Base-by-base conservation (phyloP, 92 coral and sea anemone genomes). In the Porites rus region DNA sequence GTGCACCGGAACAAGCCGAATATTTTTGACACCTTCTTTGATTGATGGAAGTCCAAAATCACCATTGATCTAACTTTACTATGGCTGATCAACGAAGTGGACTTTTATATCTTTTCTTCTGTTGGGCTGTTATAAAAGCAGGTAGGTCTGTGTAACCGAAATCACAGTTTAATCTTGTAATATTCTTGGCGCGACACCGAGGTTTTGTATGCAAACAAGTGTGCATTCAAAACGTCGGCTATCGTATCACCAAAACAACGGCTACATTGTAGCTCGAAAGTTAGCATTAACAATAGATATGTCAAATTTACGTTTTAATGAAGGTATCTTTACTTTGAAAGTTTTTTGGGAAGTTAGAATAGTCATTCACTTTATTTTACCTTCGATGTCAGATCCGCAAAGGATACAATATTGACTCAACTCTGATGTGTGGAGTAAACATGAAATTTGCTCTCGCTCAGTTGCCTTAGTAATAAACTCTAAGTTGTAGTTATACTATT, bases 51-150 rank as follows among this genome's bases (percentile, higher is more conserved):
- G 50, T 24, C 17, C 19, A 14, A 58, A 56, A 43, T 17, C 51
- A 6, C 78, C 72, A 59, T 62, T 72, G 62, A 82, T 73, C 52
- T 38, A 54, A 28, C n/a, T 69, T 81, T 83, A 74, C 74, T 83
- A 83, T 83, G 87, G 65, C 25, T 61, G 54, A 62, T 65, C 74
- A 62, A 46, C 79, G 51, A 60, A 73, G 64, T 19, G 76, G 81
- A 74, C 69, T 87, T 81, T 70, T 87, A 12, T 77, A 58, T n/a
- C n/a, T 80, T 64, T 59, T 87, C 81, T 7, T 87, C 75, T 61
- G 85, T 80, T 64, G 91, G 80, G 64, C 75, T 51, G 72, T 70
- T 38, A 77, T 74, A 53, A 80, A 87, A 38, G 91, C 86, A 62
- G 91, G 91, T 87, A 74, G 16, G 91, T 74, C 43, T 74, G 1